These are phyloP conservation scores for Pluvialis apricaria DNA, from an alignment of 2,113 vertebrate genomes.

Conservation along the genomic window DNA sequence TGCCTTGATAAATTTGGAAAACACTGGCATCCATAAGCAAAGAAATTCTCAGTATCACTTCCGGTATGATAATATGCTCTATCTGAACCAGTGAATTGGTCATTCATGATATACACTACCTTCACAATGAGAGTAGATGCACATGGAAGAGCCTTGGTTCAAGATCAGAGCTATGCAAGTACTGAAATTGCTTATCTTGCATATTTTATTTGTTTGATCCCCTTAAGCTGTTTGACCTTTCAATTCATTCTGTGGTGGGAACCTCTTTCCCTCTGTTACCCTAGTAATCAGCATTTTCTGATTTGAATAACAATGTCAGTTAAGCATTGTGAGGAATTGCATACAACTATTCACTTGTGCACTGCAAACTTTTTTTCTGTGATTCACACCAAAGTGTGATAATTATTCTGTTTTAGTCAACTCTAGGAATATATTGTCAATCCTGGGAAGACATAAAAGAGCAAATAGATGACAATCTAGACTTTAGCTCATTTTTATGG, in stretches of 20 bases:
- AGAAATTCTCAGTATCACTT: neutral
- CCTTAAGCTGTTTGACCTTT: conserved; percentile 13
- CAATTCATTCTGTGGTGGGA: conserved; percentile 18
- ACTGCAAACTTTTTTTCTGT: neutral
- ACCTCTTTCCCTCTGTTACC: neutral
- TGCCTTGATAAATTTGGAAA: neutral
- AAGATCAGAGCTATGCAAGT: neutral
- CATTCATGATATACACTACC: neutral
- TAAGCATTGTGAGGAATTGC: neutral
- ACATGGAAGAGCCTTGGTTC: neutral
- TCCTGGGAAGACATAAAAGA: neutral
- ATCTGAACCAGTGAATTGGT: neutral
- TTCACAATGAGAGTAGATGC: neutral
- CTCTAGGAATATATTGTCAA: neutral
- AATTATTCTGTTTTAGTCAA: conserved; percentile 9
- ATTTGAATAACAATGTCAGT: neutral
- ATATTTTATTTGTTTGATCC: neutral
- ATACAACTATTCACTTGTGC: neutral
- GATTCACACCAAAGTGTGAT: neutral
- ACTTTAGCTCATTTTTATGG: conserved; percentile 15
- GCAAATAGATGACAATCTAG: neutral
- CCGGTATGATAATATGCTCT: neutral
- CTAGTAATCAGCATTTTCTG: neutral
- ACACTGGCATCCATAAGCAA: neutral
- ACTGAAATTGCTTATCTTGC: neutral